A percentile compares a stretch with the other conserved stretches of the same genome.
phyloP scores from a whole-genome alignment of 1,140 invertebrate species.

The Brachionus calyciflorus region DNA sequence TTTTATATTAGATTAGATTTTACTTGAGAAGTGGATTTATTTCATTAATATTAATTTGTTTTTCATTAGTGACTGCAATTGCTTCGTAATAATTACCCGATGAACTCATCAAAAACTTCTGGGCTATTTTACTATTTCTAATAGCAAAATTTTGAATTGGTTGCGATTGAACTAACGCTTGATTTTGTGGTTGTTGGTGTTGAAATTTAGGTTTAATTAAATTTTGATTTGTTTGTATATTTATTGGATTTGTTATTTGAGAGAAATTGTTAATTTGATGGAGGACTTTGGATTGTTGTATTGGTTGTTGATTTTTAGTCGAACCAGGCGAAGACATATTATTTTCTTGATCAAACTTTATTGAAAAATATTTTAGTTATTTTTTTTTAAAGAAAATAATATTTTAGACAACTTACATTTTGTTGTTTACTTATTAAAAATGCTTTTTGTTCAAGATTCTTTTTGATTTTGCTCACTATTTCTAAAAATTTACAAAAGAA shows the following conservation, averaged over 20 bases:
- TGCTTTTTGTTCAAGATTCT: constrained; percentile 44
- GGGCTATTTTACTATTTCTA: constrained; percentile 4
- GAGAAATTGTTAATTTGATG: neutral
- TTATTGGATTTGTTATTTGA: neutral
- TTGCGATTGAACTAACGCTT: neutral
- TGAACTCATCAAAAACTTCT: constrained; percentile 18
- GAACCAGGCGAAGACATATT: neutral
- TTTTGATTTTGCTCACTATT: constrained; percentile 42
- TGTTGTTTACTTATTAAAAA: constrained; percentile 33
- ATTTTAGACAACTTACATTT: no score
- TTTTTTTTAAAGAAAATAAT: neutral
- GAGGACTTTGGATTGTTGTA: neutral
- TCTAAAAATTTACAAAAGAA: constrained; percentile 22
- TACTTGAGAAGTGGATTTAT: no score
- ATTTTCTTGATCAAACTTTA: neutral
- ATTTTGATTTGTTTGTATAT: neutral
- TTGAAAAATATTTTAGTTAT: neutral
- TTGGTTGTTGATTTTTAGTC: no score
- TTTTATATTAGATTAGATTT: no score
- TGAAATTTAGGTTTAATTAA: no score
- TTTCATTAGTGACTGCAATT: neutral
- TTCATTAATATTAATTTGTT: neutral
- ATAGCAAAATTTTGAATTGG: neutral
- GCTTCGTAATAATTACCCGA: constrained; percentile 12
- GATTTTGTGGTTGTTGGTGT: neutral